Evolutionary conservation across 2,797 vertebrate species (phyloP).

Genomic region (Luscinia luscinia): DNA sequence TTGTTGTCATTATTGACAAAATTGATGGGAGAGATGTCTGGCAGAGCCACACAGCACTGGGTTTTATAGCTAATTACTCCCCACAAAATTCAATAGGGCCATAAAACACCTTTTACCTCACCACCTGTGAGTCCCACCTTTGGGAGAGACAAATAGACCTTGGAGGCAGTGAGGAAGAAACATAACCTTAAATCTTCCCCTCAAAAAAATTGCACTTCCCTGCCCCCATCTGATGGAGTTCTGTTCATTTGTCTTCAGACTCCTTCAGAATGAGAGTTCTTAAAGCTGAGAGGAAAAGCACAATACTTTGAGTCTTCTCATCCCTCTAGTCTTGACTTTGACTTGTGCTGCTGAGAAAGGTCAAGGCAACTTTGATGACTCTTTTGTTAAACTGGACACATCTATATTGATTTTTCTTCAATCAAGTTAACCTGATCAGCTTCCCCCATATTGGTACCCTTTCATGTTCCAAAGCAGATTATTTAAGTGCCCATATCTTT

Average conservation of each 20-base stretch:
- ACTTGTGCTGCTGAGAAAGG: neutral
- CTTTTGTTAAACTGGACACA: neutral
- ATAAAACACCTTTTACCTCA: constrained; percentile 56
- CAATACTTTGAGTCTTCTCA: neutral
- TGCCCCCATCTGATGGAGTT: neutral
- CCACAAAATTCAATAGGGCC: constrained; percentile 45
- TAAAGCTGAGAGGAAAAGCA: neutral
- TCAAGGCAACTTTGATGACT: neutral
- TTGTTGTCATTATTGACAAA: constrained; percentile 41
- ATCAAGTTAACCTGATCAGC: fast-evolving
- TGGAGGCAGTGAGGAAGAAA: constrained; percentile 37
- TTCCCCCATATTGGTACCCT: neutral
- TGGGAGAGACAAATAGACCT: constrained; percentile 53
- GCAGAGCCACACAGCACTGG: constrained; percentile 12
- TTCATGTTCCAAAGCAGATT: neutral
- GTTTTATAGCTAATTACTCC: constrained; percentile 72
- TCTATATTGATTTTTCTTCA: neutral
- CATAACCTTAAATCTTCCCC: constrained; percentile 54
- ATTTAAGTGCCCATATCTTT: neutral
- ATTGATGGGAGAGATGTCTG: constrained; percentile 45
- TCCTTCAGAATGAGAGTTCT: constrained; percentile 21
- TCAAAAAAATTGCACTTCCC: constrained; percentile 5
- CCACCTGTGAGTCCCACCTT: constrained; percentile 47
- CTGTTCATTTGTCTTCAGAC: constrained; percentile 25
- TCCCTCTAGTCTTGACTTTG: neutral